Evolutionary conservation across 2,888 invertebrate genomes (phyloP).

Genomic region (Chalcis sispes): DNA sequence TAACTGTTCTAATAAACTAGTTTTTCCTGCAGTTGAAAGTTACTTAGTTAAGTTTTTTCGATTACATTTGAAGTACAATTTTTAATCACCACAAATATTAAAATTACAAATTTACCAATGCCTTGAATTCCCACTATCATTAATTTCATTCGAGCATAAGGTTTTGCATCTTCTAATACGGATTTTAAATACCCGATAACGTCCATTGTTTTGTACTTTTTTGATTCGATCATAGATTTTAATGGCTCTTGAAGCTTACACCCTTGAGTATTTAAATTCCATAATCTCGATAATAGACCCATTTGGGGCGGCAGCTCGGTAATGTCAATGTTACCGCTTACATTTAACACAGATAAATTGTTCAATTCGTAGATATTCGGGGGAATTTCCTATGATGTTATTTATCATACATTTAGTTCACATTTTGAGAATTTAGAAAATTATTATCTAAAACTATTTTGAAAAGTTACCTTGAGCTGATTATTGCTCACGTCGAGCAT

Average conservation of each 20-base stretch:
- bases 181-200: conserved; percentile 94
- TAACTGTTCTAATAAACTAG: conserved; percentile 91
- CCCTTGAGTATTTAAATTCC: conserved; percentile 96
- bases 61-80: too few relatives aligned
- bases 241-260: conserved; percentile 93
- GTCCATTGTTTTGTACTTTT: conserved; percentile 96
- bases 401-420: background rate
- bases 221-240: conserved; percentile 92
- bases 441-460: background rate
- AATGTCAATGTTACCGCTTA: conserved; percentile 91
- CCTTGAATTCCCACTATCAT: conserved; percentile 96
- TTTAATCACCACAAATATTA: background rate
- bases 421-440: background rate
- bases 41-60: background rate
- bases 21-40: conserved; percentile 80
- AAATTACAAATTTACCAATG: conserved; percentile 75
- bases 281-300: conserved; percentile 94
- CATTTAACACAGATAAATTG: conserved; percentile 94
- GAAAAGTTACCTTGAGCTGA: conserved; percentile 75
- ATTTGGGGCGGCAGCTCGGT: conserved; percentile 95
- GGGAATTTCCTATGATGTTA: conserved; percentile 82
- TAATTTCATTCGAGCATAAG: conserved; percentile 96
- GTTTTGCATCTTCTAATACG: conserved; percentile 91
- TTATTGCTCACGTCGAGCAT: conserved; percentile 97
- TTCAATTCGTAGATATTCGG: conserved; percentile 89